phyloP scores from a whole-genome alignment of 2,888 invertebrate genomes.

The Thalpophila matura region DNA sequence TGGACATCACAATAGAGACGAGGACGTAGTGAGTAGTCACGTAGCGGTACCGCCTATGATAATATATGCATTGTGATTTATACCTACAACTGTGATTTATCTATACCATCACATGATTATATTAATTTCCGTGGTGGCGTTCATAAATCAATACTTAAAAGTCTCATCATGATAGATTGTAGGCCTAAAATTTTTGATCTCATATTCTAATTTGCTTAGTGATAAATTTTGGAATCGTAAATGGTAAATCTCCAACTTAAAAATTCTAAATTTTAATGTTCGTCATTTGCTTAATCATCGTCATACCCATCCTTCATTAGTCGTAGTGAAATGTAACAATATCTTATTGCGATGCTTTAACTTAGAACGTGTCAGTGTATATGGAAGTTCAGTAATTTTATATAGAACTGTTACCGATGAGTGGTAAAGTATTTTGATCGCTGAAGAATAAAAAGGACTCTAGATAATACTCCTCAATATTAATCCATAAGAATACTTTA shows the following conservation, averaged over 20 bases:
- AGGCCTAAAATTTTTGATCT: conserved; percentile 91
- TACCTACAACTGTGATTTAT: conserved; percentile 89
- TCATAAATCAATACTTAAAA: conserved; percentile 88
- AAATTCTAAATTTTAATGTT: conserved; percentile 88
- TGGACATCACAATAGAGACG: conserved; percentile 71
- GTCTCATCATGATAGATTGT: conserved; percentile 88
- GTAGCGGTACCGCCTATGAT: conserved; percentile 88
- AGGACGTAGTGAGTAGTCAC: conserved; percentile 79
- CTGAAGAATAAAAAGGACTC: conserved; percentile 77
- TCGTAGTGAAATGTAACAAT: conserved; percentile 87
- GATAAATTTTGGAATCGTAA: conserved; percentile 87
- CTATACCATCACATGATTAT: conserved; percentile 86
- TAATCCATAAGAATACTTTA: conserved; percentile 80
- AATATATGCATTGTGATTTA: conserved; percentile 86
- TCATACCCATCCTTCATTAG: conserved; percentile 80
- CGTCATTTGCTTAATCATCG: conserved; percentile 83
- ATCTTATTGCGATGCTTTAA: conserved; percentile 91
- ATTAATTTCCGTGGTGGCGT: conserved; percentile 85
- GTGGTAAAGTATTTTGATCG: conserved; percentile 82
- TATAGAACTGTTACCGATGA: conserved; percentile 83
- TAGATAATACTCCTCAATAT: conserved; percentile 77
- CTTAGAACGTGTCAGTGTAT: conserved; percentile 88
- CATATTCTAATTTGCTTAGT: conserved; percentile 91
- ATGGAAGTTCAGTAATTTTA: conserved; percentile 86
- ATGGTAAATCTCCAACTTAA: conserved; percentile 84